Base-by-base conservation (phyloP, 2,797 vertebrate genomes). In the Hylomyscus alleni region DNA sequence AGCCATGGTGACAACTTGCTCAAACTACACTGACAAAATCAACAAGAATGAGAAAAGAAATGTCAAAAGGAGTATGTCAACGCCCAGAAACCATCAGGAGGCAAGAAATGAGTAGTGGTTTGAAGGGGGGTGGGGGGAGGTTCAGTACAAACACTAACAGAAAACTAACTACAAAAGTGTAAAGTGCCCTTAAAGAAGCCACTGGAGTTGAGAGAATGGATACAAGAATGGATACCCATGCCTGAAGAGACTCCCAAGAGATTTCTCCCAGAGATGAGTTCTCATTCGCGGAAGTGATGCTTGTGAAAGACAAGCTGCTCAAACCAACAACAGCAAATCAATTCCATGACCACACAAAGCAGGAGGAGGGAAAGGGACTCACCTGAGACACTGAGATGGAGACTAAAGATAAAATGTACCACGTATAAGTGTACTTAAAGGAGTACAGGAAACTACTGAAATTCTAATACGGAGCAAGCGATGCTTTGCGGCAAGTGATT, bases 21-120 rank as follows among this genome's bases (percentile, higher is more conserved):
- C 22, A 88, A 40, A 67, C 62, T 44, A 52, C 15, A 62, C 1
- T 50, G 44, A 80, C 56, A 85, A 94, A 89, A 84, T 84, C 65
- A 90, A 34, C 56, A 92, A 81, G 52, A 4, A 88, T 54, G 40
- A 91, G 31, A 78, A 95, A 96, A 58, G 10, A n/a, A 95, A 87
- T 83, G 37, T 12, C 9, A 44, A 37, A 58, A 6, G 5, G 34
- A 95, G 17, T 86, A 29, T 78, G 40, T 60, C 4, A 80, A n/a
- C 22, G 2, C 20, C 47, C 13, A 34, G 44, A 15, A 56, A 37
- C 67, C 84, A n/a, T 81, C 44, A 83, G 83, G 65, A 89, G 52
- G 44, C 7, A 58, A 24, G 84, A 62, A 54, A 91, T 67, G 89
- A 31, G 15, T 20, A 31, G 40, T 81, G 37, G 73, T 94, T 82